Conservation (phyloP, 2,888 invertebrate species). For the Microctonus aethiopoides region DNA sequence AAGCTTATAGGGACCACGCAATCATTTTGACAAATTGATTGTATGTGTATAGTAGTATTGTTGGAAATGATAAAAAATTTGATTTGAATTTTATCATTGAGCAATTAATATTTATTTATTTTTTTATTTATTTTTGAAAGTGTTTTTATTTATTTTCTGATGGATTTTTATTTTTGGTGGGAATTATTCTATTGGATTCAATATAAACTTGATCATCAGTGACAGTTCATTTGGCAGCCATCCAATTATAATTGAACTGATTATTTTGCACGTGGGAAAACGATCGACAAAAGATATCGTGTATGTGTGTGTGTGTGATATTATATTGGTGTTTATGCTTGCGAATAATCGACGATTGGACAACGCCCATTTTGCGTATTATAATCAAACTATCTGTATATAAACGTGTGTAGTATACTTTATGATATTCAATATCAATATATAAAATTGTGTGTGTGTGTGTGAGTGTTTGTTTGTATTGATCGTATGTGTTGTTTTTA, state of each 20-base stretch:
- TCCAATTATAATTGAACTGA: slow-evolving; percentile 58
- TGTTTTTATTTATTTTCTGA: neutral
- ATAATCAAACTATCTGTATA: neutral
- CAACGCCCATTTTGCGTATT: neutral
- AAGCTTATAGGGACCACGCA: too few species aligned
- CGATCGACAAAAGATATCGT: slow-evolving; percentile 44
- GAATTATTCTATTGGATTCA: neutral
- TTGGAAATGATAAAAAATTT: neutral
- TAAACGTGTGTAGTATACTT: slow-evolving; percentile 14
- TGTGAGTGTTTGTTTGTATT: too few species aligned
- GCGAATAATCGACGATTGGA: neutral
- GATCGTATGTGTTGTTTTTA: neutral
- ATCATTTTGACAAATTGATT: too few species aligned
- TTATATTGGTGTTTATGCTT: too few species aligned
- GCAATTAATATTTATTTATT: neutral
- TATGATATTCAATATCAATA: too few species aligned
- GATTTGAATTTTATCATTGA: too few species aligned
- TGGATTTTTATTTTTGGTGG: neutral
- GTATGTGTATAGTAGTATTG: too few species aligned
- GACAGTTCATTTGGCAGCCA: slow-evolving; percentile 58
- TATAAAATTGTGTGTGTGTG: too few species aligned
- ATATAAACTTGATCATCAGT: slow-evolving; percentile 35
- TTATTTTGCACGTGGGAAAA: slow-evolving; percentile 43
- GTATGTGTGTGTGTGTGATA: neutral
- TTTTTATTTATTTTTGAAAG: neutral